Percentiles rank a stretch among this genome's conserved stretches.
phyloP scores from a whole-genome alignment of 2,888 invertebrate genomes.

The Philaethria dido region DNA sequence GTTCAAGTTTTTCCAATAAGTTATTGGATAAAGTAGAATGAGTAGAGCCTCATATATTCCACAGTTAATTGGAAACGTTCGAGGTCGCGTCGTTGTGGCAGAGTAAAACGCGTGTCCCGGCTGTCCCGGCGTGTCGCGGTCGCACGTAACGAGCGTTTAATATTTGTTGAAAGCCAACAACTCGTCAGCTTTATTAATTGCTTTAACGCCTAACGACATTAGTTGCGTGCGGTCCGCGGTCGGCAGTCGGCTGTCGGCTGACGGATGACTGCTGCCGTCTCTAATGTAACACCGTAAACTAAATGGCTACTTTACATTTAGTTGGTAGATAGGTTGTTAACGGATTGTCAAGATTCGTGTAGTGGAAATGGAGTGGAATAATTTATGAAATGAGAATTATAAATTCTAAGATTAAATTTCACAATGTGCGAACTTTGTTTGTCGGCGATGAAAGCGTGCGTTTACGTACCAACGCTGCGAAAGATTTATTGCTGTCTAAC shows the following conservation, averaged over 20 bases:
- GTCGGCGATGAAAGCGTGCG: neutral
- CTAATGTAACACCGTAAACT: constrained; percentile 9
- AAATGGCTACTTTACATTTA: constrained; percentile 15
- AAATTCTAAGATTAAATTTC: neutral
- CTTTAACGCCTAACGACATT: constrained; percentile 16
- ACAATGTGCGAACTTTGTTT: neutral
- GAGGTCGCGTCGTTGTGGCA: neutral
- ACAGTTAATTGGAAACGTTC: constrained; percentile 15
- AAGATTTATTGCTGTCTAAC: too few relatives aligned
- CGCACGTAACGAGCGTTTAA: constrained; percentile 8
- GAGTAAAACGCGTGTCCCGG: neutral
- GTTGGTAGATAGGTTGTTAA: constrained; percentile 10
- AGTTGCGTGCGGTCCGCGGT: constrained; percentile 4
- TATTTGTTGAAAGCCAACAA: constrained; percentile 17
- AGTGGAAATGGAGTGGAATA: neutral
- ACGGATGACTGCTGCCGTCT: neutral
- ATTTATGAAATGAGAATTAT: neutral
- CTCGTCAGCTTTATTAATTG: constrained; percentile 11
- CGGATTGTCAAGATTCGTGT: constrained; percentile 8
- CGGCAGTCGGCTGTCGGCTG: neutral
- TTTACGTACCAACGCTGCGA: neutral
- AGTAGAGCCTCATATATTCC: neutral
- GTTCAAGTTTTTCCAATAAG: constrained; percentile 1
- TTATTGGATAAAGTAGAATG: constrained; percentile 3
- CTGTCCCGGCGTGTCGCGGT: neutral